Percentiles rank a stretch among this genome's conserved stretches.
phyloP scores from a whole-genome alignment of 2,888 invertebrate genomes.

The Drosophila fungiperda region DNA sequence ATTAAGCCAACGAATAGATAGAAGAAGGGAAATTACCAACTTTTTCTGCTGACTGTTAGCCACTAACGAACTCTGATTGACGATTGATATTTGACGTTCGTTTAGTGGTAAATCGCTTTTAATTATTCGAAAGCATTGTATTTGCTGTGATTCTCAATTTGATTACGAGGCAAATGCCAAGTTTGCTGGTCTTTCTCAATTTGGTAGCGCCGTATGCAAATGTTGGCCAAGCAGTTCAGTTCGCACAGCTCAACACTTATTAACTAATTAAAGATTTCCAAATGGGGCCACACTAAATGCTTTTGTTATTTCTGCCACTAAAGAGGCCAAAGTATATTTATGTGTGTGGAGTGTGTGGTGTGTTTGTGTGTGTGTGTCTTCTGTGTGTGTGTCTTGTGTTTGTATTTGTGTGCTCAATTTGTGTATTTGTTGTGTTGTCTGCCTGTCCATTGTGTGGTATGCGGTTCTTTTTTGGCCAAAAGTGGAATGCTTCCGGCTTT shows the following conservation, averaged over 20 bases:
- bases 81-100: conserved; percentile 14
- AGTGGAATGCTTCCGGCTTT: conserved; percentile 67
- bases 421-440: conserved; percentile 5
- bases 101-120: conserved; percentile 26
- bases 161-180: conserved; percentile 13
- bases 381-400: conserved; percentile 15
- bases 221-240: conserved; percentile 36
- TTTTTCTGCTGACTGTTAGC: conserved; percentile 11
- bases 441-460: conserved; percentile 25
- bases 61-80: conserved; percentile 55
- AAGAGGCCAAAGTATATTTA: conserved; percentile 37
- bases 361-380: conserved; percentile 23
- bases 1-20: conserved; percentile 55
- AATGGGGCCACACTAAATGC: conserved; percentile 55
- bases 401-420: conserved; percentile 19
- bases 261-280: conserved; percentile 61
- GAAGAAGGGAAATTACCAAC: conserved; percentile 44
- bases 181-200: conserved; percentile 50
- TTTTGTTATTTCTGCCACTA: conserved; percentile 8
- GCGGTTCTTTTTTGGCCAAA: conserved; percentile 41
- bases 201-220: conserved; percentile 50
- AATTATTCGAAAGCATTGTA: conserved; percentile 27
- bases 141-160: conserved; percentile 17
- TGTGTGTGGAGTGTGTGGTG: conserved; percentile 16
- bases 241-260: conserved; percentile 46